A percentile compares a stretch with the other conserved stretches of the same genome.
These are phyloP conservation scores for Tinea semifulvella DNA, from an alignment of 2,888 invertebrate species.

Conservation along the genomic window DNA sequence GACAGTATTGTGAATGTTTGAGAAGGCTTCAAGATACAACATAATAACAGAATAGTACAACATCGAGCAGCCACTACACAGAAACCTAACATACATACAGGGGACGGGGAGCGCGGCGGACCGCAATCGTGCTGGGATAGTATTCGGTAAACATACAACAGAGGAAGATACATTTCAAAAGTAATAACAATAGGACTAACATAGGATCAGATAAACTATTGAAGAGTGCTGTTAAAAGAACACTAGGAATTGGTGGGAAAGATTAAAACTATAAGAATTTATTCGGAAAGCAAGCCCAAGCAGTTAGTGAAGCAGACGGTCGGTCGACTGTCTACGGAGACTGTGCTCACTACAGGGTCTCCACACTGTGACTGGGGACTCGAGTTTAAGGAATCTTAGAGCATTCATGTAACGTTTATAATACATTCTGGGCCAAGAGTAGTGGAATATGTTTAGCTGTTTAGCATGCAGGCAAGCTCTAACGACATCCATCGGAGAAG, in stretches of 20 bases:
- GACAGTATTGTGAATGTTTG: conserved; percentile 63
- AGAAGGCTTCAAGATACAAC: conserved; percentile 66
- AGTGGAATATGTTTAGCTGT: not conserved
- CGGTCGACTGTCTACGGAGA: not conserved
- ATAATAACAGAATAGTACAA: conserved; percentile 52
- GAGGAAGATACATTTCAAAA: too few species aligned
- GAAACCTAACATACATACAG: conserved; percentile 37
- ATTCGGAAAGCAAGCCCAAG: conserved; percentile 61
- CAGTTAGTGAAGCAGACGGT: conserved; percentile 49
- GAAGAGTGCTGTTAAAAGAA: conserved; percentile 11
- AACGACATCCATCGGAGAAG: conserved; percentile 1
- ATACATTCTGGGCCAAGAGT: not conserved
- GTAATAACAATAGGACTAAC: not conserved
- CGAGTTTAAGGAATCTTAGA: too few species aligned
- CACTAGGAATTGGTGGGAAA: conserved; percentile 2
- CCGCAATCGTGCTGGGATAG: not conserved
- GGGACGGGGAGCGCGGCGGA: conserved; percentile 34
- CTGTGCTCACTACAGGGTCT: too few species aligned
- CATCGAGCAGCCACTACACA: conserved; percentile 69
- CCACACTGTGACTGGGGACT: too few species aligned
- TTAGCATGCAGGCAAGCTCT: conserved; percentile 8
- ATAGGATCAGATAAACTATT: conserved; percentile 25
- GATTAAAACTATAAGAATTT: conserved; percentile 18
- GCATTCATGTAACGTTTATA: not conserved
- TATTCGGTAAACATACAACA: not conserved